Evolutionary conservation across 2,113 vertebrate species (phyloP), one percentile per base, ranked within the genome.

Genomic region (Coptodon rendalli): DNA sequence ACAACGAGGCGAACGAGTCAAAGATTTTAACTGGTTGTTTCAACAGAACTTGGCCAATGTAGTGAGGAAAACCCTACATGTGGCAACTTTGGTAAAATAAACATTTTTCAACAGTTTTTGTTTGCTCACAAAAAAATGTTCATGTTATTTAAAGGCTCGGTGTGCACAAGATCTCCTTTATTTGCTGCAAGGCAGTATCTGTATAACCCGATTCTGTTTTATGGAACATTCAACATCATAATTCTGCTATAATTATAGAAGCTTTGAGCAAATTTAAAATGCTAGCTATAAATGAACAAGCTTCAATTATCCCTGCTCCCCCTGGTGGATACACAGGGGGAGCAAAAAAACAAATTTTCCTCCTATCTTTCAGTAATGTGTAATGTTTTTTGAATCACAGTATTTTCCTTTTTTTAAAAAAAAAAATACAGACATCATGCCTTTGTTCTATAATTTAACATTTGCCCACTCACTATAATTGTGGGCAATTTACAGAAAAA

Each of bases 151-250:
- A 61, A 61, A 61, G 57, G 14, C 57, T 61, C 29, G 16, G 56
- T 63, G 59, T 63, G 29, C 59, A 63, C 59, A 63, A 11, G 29
- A 19, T 34, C 29, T 63, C 29, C 31, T 63, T 63, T 63, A 63
- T 63, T 63, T 63, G 29, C 59, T 4, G 59, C 59, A 63, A 34
- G 16, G 57, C 57, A 3, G 29, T 34, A 61, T 19, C 57, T 61
- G 29, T 19, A 61, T 61, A 34, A 61, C 9, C 57, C 1, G 0
- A 61, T 2, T 17, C 57, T 61, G 27, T 0, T 31, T 61, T 0
- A 31, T 61, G 57, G 57, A 31, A 61, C 57, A 61, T 0, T 59
- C 2, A 59, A 59, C 56, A 59, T 59, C 56, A 31, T 31, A 61
- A 61, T 17, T 61, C 8, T 61, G 57, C 27, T 61, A 1, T 31